These are phyloP conservation scores for Bombus confusus DNA, from an alignment of 1,140 invertebrate species.

Conservation along the genomic window DNA sequence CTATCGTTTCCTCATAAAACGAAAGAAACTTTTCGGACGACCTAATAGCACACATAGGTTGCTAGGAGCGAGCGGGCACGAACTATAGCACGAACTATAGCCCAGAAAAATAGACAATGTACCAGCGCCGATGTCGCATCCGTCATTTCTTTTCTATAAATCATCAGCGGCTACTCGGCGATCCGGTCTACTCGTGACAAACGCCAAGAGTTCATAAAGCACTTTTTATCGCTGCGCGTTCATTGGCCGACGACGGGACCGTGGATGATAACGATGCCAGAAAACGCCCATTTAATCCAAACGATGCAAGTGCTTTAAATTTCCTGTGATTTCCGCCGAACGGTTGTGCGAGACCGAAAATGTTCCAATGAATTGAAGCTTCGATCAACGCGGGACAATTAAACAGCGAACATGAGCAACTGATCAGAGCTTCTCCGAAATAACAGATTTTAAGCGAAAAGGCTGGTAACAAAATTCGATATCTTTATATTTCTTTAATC, in stretches of 20 bases:
- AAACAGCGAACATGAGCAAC: not conserved
- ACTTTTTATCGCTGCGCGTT: conserved; percentile 13
- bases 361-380: not conserved
- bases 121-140: conserved; percentile 13
- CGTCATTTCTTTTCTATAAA: conserved; percentile 42
- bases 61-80: too few species aligned
- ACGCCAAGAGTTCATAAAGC: conserved; percentile 46
- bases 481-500: too few species aligned
- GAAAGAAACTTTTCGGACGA: too few species aligned
- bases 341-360: not conserved
- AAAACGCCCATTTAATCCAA: conserved; percentile 45
- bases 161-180: conserved; percentile 27
- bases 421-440: not conserved
- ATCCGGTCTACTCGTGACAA: conserved; percentile 27
- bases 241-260: not conserved
- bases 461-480: not conserved
- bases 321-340: not conserved
- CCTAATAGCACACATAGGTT: too few species aligned
- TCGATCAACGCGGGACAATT: not conserved
- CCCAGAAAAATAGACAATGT: not conserved
- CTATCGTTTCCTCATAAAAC: too few species aligned
- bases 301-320: conserved; percentile 29
- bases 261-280: conserved; percentile 13
- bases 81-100: not conserved
- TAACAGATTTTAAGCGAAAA: not conserved